phyloP scores from a whole-genome alignment of 2,888 invertebrate genomes.

The Macaria liturata region DNA sequence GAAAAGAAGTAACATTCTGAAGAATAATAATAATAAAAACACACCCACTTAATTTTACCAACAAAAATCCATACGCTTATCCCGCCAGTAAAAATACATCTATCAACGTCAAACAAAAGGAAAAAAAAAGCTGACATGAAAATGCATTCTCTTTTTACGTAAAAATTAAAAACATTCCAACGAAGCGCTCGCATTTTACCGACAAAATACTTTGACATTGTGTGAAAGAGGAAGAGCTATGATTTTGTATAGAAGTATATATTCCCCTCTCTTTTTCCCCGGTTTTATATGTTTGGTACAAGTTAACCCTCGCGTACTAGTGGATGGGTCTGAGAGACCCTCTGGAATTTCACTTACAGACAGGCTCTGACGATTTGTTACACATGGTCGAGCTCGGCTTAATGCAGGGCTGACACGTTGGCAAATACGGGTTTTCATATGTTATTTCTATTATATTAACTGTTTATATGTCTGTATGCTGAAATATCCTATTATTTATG shows the following conservation, averaged over 20 bases:
- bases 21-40: too few relatives aligned
- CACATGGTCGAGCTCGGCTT: conserved; percentile 37
- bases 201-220: background rate
- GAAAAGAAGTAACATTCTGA: too few relatives aligned
- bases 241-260: too few relatives aligned
- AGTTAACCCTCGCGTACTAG: too few relatives aligned
- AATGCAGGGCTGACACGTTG: conserved; percentile 29
- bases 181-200: conserved; percentile 28
- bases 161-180: conserved; percentile 34
- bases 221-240: too few relatives aligned
- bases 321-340: conserved; percentile 17
- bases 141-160: conserved; percentile 5
- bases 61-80: background rate
- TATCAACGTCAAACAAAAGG: background rate
- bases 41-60: too few relatives aligned
- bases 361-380: conserved; percentile 46
- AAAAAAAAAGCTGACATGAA: background rate
- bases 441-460: background rate
- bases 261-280: too few relatives aligned
- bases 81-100: background rate
- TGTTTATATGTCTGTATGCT: too few relatives aligned
- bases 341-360: conserved; percentile 38
- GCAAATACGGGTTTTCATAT: background rate
- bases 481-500: too few relatives aligned
- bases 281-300: too few relatives aligned